Evolutionary conservation across 2,113 vertebrate genomes (phyloP).

Genomic region (Dunckerocampus dactyliophorus): DNA sequence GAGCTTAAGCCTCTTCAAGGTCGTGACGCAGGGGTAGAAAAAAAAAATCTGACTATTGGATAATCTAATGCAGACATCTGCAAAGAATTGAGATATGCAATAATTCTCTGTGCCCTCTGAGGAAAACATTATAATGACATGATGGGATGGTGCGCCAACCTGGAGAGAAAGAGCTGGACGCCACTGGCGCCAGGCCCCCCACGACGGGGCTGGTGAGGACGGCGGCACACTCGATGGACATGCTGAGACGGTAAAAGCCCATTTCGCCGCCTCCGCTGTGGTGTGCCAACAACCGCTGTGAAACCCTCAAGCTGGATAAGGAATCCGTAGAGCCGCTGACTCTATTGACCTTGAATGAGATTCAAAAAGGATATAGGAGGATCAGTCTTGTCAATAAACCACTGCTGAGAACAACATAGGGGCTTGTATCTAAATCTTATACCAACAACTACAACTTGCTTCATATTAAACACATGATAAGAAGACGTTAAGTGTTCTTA

Average conservation of each 20-base stretch:
- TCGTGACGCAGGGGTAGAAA: conserved; percentile 2
- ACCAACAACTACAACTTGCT: background rate
- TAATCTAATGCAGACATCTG: conserved; percentile 19
- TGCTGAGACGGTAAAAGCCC: conserved; percentile 90
- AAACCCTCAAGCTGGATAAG: conserved; percentile 84
- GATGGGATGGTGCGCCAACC: conserved; percentile 20
- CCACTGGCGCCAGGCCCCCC: conserved; percentile 69
- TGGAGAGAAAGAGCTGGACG: conserved; percentile 73
- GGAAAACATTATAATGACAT: background rate
- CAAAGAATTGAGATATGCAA: background rate
- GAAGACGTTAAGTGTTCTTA: background rate
- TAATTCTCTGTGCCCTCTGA: too few relatives aligned
- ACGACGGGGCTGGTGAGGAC: conserved; percentile 75
- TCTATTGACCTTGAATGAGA: conserved; percentile 78
- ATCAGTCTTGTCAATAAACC: conserved; percentile 14
- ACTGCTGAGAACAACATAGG: background rate
- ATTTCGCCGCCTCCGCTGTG: conserved; percentile 78
- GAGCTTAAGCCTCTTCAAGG: conserved; percentile 39
- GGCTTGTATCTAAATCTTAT: background rate
- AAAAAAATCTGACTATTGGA: conserved; percentile 16
- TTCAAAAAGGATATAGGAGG: conserved; percentile 15
- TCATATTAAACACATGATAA: background rate
- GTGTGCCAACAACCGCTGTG: conserved; percentile 79
- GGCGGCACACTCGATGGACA: conserved; percentile 87
- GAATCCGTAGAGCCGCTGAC: conserved; percentile 80